Evolutionary conservation across 1,140 invertebrate genomes (phyloP).

Genomic region (Stegodyphus dumicola): DNA sequence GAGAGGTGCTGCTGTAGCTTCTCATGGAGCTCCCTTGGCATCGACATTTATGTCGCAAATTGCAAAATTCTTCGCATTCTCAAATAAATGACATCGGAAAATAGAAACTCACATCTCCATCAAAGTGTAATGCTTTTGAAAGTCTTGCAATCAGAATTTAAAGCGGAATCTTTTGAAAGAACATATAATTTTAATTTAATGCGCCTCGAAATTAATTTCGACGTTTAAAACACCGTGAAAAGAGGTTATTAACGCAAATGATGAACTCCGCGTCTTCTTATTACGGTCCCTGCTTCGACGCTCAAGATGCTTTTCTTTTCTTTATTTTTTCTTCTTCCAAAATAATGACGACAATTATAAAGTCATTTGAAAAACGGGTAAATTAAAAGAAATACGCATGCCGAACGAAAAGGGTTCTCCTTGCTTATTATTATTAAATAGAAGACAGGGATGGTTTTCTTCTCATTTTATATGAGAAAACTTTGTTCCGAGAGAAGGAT

Average conservation of each 20-base stretch:
- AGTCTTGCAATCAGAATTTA: neutral
- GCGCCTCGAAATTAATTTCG: conserved; percentile 20
- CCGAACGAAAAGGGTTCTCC: too few species aligned
- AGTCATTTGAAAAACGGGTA: conserved; percentile 25
- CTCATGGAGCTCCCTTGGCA: too few species aligned
- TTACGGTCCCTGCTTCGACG: conserved; percentile 4
- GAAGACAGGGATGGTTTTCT: too few species aligned
- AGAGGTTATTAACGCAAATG: conserved; percentile 20
- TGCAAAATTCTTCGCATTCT: too few species aligned
- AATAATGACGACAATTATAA: conserved; percentile 36
- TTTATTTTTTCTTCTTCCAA: neutral
- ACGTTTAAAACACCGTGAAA: conserved; percentile 11
- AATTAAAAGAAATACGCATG: conserved; percentile 12
- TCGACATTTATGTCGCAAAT: too few species aligned
- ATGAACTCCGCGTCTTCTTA: neutral
- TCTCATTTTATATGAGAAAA: neutral
- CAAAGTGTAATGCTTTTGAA: neutral
- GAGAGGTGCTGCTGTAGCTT: too few species aligned
- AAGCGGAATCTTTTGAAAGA: neutral
- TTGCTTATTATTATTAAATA: too few species aligned
- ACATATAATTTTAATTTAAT: conserved; percentile 12
- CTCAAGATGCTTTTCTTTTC: neutral
- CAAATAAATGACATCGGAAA: too few species aligned
- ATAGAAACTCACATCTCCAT: too few species aligned
- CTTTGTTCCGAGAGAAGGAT: neutral